phyloP scores from a whole-genome alignment of 2,113 vertebrate genomes.

The Clupea harengus region DNA sequence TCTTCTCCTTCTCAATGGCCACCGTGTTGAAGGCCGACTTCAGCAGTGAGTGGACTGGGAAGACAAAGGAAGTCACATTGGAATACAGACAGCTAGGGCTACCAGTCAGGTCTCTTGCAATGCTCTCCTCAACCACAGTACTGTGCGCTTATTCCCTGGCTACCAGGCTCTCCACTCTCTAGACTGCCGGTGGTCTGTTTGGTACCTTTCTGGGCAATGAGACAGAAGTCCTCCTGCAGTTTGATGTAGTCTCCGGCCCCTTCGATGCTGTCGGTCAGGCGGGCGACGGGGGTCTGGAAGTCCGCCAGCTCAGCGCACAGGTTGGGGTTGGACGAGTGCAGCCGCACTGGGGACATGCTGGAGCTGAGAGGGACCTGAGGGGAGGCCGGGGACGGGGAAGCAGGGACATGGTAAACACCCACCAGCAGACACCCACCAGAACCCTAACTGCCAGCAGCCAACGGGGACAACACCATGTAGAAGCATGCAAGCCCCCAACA shows the following conservation, averaged over 20 bases:
- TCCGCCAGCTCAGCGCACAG: conserved; percentile 90
- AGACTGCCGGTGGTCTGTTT: neutral
- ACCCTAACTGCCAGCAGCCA: neutral
- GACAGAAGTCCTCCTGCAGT: conserved; percentile 96
- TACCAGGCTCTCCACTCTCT: neutral
- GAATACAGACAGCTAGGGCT: neutral
- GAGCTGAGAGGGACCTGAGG: conserved; percentile 89
- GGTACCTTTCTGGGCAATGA: conserved; percentile 96
- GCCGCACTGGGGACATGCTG: conserved; percentile 87
- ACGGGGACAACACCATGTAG: neutral
- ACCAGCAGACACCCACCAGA: neutral
- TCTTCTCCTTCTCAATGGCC: conserved; percentile 98
- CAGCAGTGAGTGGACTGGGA: conserved; percentile 92
- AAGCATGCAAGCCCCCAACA: neutral
- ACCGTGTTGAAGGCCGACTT: conserved; percentile 99
- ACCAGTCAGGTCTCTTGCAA: neutral
- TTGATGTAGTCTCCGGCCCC: conserved; percentile 90
- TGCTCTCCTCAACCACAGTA: neutral
- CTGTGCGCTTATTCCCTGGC: neutral
- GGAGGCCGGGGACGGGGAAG: neutral
- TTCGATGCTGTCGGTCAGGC: conserved; percentile 83
- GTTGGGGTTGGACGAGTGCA: conserved; percentile 98
- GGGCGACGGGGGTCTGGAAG: conserved; percentile 82
- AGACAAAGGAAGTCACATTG: neutral
- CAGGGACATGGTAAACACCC: conserved; percentile 18